These are phyloP conservation scores for Drosophila bocki DNA, from an alignment of 1,140 invertebrate genomes.

Conservation along the genomic window DNA sequence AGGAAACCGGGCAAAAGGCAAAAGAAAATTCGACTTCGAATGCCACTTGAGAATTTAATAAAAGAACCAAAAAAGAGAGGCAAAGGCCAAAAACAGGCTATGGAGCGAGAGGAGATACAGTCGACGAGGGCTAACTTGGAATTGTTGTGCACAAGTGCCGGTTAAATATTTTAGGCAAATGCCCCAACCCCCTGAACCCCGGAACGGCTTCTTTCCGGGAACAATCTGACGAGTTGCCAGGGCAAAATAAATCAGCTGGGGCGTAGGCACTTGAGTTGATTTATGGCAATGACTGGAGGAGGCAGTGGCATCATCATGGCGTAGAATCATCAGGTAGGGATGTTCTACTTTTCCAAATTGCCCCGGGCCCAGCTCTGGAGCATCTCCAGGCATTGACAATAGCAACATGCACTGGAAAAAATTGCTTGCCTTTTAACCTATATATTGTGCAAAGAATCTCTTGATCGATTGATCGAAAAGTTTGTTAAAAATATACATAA, in stretches of 20 bases:
- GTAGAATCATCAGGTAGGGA: constrained; percentile 60
- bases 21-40: constrained; percentile 68
- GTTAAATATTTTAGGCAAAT: constrained; percentile 82
- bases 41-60: constrained; percentile 82
- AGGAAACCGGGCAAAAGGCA: constrained; percentile 31
- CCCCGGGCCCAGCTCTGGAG: constrained; percentile 37
- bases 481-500: neutral
- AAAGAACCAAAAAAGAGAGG: constrained; percentile 47
- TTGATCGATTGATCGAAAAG: neutral
- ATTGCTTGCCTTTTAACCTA: neutral
- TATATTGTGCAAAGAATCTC: neutral
- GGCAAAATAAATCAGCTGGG: constrained; percentile 79
- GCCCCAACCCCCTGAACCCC: constrained; percentile 16
- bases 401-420: constrained; percentile 1
- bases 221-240: constrained; percentile 53
- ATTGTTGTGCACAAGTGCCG: constrained; percentile 80
- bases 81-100: constrained; percentile 2
- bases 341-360: constrained; percentile 45
- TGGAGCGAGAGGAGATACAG: constrained; percentile 6
- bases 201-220: neutral
- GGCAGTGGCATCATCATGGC: constrained; percentile 34
- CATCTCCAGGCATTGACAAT: constrained; percentile 33
- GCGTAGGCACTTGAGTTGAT: constrained; percentile 82
- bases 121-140: constrained; percentile 54
- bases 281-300: constrained; percentile 62